Evolutionary conservation across 2,113 vertebrate species (phyloP), one percentile per base, ranked within the genome.

Genomic region (Muntiacus reevesi): DNA sequence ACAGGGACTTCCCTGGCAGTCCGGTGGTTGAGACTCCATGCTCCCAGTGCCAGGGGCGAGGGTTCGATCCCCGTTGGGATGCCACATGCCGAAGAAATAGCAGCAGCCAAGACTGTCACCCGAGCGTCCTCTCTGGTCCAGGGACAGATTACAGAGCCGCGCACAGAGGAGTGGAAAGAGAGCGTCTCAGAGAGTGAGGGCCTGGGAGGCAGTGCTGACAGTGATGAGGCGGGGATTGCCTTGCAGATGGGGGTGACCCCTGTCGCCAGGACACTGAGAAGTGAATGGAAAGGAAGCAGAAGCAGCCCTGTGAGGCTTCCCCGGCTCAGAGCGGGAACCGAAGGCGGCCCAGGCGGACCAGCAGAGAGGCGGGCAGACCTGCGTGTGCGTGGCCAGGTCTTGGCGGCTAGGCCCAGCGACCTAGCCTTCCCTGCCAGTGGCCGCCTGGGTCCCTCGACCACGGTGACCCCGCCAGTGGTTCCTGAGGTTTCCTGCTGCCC

Each of bases 81-180:
- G 64, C 64, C 17, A 7, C 9, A 36, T 21, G 64, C 23, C 1
- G 0, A 21, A 79, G n/a, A 14, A 7, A 10, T 19, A 25, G 83
- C 50, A 5, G 17, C 0, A 2, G 30, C 64, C 17, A 6, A 27
- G 95, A 25, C 0, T 11, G 60, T 50, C 5, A 2, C 85, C 27
- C 0, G 0, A 28, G 30, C 0, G 0, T 76, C 30, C 4, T 0
- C 57, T 45, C 54, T 11, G 4, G 23, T 45, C 57, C 4, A 5
- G 17, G 17, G 3, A 54, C 23, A 67, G 84, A 59, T 30, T 27
- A 9, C 25, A 67, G 47, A 9, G 17, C n/a, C 21, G 19, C 0
- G 3, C 40, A 6, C 15, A 40, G 54, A 45, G 7, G 57, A 33
- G 47, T 16, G 2, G 36, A 45, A n/a, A n/a, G 52, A 43, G n/a